Percentiles rank a stretch among this genome's conserved stretches.
Evolutionary conservation across 2,888 invertebrate genomes (phyloP).

Genomic region (Ornithoptera alexandrae): DNA sequence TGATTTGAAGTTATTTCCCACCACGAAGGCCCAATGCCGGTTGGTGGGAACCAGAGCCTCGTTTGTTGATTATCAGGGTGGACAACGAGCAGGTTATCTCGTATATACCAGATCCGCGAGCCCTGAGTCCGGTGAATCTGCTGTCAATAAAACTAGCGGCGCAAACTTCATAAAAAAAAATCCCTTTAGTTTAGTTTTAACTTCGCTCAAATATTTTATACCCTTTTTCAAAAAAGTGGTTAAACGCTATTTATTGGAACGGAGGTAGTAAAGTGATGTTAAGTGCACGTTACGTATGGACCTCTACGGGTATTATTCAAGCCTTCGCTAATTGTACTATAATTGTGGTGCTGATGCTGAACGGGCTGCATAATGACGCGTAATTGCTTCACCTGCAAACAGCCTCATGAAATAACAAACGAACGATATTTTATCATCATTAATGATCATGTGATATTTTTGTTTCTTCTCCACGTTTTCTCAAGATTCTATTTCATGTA

Average conservation of each 20-base stretch:
- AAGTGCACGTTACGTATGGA: conserved; percentile 19
- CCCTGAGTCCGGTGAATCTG: too few species aligned
- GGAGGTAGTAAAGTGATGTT: conserved; percentile 2
- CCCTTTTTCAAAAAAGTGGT: background rate
- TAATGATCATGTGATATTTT: background rate
- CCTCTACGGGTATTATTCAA: conserved; percentile 1
- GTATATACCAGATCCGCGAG: too few species aligned
- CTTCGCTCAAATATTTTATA: background rate
- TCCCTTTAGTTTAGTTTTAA: too few species aligned
- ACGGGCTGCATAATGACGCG: conserved; percentile 13
- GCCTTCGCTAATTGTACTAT: conserved; percentile 22
- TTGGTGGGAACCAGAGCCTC: too few species aligned
- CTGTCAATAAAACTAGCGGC: too few species aligned
- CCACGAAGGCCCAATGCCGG: too few species aligned
- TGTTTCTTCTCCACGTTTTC: too few species aligned
- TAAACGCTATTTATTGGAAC: conserved; percentile 3
- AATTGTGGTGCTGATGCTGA: conserved; percentile 21
- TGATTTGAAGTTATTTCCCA: too few species aligned
- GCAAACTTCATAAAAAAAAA: too few species aligned
- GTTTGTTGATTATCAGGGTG: too few species aligned
- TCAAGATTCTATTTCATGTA: too few species aligned
- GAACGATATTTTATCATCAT: background rate
- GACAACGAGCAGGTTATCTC: too few species aligned
- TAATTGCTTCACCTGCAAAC: conserved; percentile 11
- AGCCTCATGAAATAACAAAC: background rate